Conservation (phyloP, 2,113 vertebrate species). For the Synodontis membranacea region DNA sequence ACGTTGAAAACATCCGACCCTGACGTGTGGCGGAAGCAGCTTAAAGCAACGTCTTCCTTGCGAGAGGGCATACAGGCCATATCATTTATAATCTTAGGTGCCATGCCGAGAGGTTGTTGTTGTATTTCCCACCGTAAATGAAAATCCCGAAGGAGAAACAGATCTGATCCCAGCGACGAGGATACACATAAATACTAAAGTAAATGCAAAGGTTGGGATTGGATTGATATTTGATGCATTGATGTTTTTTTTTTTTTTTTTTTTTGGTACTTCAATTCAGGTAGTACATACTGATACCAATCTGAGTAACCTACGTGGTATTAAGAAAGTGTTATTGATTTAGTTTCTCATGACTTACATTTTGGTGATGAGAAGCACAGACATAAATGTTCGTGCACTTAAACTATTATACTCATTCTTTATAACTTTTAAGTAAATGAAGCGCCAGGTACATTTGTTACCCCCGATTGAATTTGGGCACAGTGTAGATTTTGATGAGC, state of each 20-base stretch:
- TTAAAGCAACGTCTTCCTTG: not conserved
- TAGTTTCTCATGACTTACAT: no score
- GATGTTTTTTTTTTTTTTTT: not conserved
- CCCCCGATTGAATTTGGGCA: not conserved
- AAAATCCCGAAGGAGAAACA: not conserved
- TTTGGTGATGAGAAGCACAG: not conserved
- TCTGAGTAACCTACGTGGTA: not conserved
- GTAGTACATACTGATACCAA: not conserved
- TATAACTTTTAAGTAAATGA: not conserved
- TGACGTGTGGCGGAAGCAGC: not conserved
- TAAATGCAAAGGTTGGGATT: no score
- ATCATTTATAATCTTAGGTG: not conserved
- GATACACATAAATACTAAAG: not conserved
- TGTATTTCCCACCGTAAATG: not conserved
- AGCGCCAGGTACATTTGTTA: not conserved
- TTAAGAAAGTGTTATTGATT: not conserved
- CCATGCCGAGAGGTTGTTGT: not conserved
- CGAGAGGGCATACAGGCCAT: not conserved
- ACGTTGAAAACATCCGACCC: not conserved
- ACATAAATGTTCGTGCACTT: not conserved
- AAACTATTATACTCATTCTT: not conserved
- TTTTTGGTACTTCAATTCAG: not conserved
- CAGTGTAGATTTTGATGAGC: not conserved
- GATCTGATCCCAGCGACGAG: not conserved
- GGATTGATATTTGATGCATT: not conserved